These are phyloP conservation scores for Melanocharis versteri DNA, from an alignment of 2,113 vertebrate species.

Conservation along the genomic window DNA sequence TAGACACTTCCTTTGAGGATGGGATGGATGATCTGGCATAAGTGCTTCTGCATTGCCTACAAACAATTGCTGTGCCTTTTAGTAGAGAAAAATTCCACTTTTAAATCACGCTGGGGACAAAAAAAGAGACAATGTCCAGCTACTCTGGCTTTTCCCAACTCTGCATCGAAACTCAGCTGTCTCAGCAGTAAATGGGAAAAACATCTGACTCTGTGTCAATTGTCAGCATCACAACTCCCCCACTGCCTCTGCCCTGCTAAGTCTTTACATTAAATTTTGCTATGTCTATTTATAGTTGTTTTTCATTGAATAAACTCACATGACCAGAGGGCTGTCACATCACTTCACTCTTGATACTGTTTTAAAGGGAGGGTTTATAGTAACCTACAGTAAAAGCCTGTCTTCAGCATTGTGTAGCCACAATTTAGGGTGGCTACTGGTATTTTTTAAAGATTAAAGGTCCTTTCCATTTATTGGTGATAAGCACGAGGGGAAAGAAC, in stretches of 20 bases:
- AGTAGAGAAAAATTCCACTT: not conserved
- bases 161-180: not conserved
- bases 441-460: not conserved
- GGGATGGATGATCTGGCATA: not conserved
- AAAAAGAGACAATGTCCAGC: not conserved
- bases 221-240: not conserved
- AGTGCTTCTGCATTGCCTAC: not conserved
- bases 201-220: not conserved
- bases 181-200: constrained; percentile 7
- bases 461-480: not conserved
- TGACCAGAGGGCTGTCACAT: not conserved
- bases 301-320: constrained; percentile 1
- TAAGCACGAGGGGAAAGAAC: not conserved
- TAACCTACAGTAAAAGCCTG: not conserved
- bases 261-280: not conserved
- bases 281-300: not conserved
- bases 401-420: not conserved
- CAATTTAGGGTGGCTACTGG: not conserved
- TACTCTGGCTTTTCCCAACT: not conserved
- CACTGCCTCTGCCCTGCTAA: not conserved
- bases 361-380: not conserved
- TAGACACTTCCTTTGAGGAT: not conserved
- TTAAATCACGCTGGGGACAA: not conserved
- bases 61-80: not conserved
- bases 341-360: not conserved